phyloP scores from a whole-genome alignment of 2,888 invertebrate genomes.

The Tachina fera region DNA sequence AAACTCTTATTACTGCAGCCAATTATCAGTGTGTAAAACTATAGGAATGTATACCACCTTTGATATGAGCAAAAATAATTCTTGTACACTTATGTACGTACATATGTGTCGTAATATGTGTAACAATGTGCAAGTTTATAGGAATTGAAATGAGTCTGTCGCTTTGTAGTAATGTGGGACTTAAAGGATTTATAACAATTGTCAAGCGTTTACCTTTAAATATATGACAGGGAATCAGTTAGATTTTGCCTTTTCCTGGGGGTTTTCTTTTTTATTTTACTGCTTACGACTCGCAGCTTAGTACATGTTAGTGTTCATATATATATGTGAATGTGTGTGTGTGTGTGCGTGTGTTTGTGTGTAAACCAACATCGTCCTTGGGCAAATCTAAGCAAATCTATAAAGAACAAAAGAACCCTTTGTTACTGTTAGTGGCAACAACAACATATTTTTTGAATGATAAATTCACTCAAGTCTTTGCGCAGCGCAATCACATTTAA shows the following conservation, averaged over 20 bases:
- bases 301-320: neutral
- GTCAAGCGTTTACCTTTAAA: slow-evolving; percentile 71
- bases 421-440: slow-evolving; percentile 46
- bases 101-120: neutral
- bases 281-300: slow-evolving; percentile 11
- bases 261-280: slow-evolving; percentile 16
- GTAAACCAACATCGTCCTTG: slow-evolving; percentile 50
- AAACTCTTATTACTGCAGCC: neutral
- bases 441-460: slow-evolving; percentile 36
- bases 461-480: slow-evolving; percentile 36
- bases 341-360: neutral
- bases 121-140: slow-evolving; percentile 20
- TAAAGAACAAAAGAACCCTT: slow-evolving; percentile 50
- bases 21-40: slow-evolving; percentile 37
- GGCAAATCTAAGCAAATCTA: slow-evolving; percentile 59
- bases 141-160: slow-evolving; percentile 53
- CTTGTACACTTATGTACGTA: neutral
- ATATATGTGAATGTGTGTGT: neutral
- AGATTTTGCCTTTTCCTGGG: slow-evolving; percentile 42
- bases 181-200: slow-evolving; percentile 73
- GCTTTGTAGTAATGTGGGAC: slow-evolving; percentile 59
- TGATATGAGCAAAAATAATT: neutral
- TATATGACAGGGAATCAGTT: slow-evolving; percentile 64
- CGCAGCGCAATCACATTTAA: slow-evolving; percentile 54
- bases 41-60: slow-evolving; percentile 50